These are phyloP conservation scores for Monochamus alternatus DNA, from an alignment of 2,888 invertebrate genomes.

Conservation along the genomic window DNA sequence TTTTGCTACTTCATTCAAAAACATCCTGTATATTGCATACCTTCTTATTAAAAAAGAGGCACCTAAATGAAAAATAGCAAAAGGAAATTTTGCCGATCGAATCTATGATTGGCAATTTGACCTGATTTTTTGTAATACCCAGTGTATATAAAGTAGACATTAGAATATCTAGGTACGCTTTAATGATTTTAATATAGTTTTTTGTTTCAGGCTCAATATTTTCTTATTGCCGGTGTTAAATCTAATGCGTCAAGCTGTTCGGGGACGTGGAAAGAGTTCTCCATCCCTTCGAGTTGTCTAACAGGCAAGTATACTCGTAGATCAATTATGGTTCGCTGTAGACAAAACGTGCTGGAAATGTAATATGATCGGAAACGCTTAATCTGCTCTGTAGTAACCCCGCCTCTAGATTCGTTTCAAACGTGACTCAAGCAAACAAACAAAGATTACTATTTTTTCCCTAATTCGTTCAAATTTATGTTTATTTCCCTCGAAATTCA, in stretches of 20 bases:
- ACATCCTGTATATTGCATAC: too few species aligned
- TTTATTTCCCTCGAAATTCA: conserved; percentile 41
- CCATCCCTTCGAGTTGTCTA: conserved; percentile 78
- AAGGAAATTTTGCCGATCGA: too few species aligned
- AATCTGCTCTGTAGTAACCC: conserved; percentile 36
- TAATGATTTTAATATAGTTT: conserved; percentile 43
- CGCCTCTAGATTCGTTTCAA: conserved; percentile 52
- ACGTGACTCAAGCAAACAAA: conserved; percentile 55
- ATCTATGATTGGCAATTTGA: too few species aligned
- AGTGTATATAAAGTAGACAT: background rate
- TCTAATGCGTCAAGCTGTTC: conserved; percentile 79
- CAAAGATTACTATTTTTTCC: conserved; percentile 53
- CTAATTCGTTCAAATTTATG: conserved; percentile 51
- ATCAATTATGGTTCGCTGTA: conserved; percentile 23
- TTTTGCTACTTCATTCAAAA: too few species aligned
- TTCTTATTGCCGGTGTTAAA: conserved; percentile 69
- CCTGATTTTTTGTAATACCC: too few species aligned
- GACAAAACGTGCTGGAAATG: conserved; percentile 46
- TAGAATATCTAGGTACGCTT: conserved; percentile 4
- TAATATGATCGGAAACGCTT: conserved; percentile 49
- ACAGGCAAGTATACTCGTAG: conserved; percentile 69
- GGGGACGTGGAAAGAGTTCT: conserved; percentile 78
- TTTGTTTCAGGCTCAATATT: conserved; percentile 73
- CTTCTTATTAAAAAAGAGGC: too few species aligned
- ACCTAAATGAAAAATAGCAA: too few species aligned